A percentile compares a stretch with the other conserved stretches of the same genome.
Evolutionary conservation across 1,140 invertebrate genomes (phyloP).

Genomic region (Dreissena rostriformis): DNA sequence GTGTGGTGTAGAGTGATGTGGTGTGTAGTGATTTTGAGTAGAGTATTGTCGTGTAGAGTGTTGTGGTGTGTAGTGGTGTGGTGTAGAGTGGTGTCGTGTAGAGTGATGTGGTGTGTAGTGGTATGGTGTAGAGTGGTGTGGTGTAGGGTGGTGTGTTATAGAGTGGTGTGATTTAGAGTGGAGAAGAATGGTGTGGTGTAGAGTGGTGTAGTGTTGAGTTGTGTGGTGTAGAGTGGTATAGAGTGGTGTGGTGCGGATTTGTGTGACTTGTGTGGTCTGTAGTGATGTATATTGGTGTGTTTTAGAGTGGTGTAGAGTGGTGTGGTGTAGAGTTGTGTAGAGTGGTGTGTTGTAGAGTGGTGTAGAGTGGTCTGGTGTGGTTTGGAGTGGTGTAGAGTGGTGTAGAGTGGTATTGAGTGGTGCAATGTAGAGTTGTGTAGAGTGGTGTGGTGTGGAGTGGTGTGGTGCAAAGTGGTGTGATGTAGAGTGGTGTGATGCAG

Average conservation of each 20-base stretch:
- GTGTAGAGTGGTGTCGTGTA: neutral
- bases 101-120: no score
- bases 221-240: constrained; percentile 48
- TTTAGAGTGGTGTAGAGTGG: constrained; percentile 49
- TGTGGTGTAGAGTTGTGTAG: constrained; percentile 33
- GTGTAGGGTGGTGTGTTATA: no score
- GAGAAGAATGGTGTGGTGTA: constrained; percentile 55
- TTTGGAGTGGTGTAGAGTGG: neutral
- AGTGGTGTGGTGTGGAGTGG: neutral
- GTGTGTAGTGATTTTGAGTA: neutral
- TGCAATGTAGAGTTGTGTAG: neutral
- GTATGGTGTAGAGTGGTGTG: no score
- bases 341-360: constrained; percentile 39
- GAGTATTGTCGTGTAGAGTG: neutral
- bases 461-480: constrained; percentile 12
- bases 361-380: neutral
- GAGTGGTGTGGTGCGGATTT: constrained; percentile 46
- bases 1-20: neutral
- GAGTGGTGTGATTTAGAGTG: no score
- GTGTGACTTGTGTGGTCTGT: no score
- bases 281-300: no score
- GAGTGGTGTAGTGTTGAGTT: constrained; percentile 25
- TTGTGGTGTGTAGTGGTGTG: neutral
- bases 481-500: constrained; percentile 16
- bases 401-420: neutral